Percentiles rank a stretch among this genome's conserved stretches.
Evolutionary conservation across 2,888 invertebrate species (phyloP).

Genomic region (Mycogona germanica): DNA sequence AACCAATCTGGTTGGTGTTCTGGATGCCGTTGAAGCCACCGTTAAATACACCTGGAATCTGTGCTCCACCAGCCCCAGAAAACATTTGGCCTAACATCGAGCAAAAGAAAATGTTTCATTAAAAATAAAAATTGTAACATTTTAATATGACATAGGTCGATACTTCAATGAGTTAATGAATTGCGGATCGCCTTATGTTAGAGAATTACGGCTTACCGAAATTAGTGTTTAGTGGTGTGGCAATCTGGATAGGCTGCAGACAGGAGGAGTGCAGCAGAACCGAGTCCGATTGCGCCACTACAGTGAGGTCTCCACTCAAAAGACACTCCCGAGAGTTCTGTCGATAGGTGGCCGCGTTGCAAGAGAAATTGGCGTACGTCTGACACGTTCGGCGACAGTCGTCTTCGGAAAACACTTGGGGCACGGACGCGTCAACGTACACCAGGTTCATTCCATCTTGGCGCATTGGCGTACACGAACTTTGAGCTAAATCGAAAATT

Average conservation of each 20-base stretch:
- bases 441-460: conserved; percentile 34
- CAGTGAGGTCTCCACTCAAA: conserved; percentile 6
- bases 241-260: conserved; percentile 6
- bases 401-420: conserved; percentile 30
- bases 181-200: no score
- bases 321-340: conserved; percentile 12
- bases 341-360: conserved; percentile 13
- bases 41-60: no score
- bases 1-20: no score
- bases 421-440: conserved; percentile 34
- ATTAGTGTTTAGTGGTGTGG: conserved; percentile 6
- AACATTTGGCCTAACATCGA: no score
- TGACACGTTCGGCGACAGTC: conserved; percentile 35
- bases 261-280: conserved; percentile 13
- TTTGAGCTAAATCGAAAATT: not conserved
- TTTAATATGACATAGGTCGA: no score
- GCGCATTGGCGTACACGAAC: conserved; percentile 34
- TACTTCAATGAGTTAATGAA: no score
- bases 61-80: no score
- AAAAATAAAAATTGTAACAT: no score
- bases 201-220: conserved; percentile 8
- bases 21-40: no score
- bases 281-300: conserved; percentile 7
- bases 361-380: conserved; percentile 15
- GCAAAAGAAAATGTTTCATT: no score